Evolutionary conservation across 2,888 invertebrate genomes (phyloP), one percentile per base, ranked within the genome.

Genomic region (Machimus atricapillus): DNA sequence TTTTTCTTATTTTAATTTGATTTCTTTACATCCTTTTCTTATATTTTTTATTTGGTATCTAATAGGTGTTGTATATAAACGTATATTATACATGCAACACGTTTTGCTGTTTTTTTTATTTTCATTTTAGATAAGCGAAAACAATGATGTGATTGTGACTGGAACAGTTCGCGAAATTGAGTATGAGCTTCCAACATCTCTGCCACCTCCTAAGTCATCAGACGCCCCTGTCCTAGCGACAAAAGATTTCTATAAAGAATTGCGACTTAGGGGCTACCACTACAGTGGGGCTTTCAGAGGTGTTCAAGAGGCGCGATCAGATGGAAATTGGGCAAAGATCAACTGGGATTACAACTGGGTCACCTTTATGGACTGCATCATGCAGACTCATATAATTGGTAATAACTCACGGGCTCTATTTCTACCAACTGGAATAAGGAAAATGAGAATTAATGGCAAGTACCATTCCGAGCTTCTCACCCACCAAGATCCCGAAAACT

Each of bases 271-370:
- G 89, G 96, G 96, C 2, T 95, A 96, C 90, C 95, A 94, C 89
- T 95, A 95, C 90, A 90, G 89, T 85, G 93, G 92, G 0, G 88
- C 88, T 0, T 93, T 93, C 88, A 90, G 90, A 76, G 90, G 90
- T 0, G 92, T 93, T 0, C 88, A 89, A 2, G 86, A 88, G 7
- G 92, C 92, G 0, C 91, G 92, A 1, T 88, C 91, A 1, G 92
- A 93, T 89, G 93, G 93, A 0, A 86, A 90, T 0, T 91, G 90
- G 34, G 93, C 92, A 5, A 90, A 90, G 91, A 91, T 90, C 7
- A 91, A 94, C 83, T 98, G 97, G 97, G 94, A 94, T 83, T 95
- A 95, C 90, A 97, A 97, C 92, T 98, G 98, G 97, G 95, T 97
- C 7, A 94, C 96, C 2, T 97, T 97, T 92, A 94, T 98, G 93